These are phyloP conservation scores for Odobenus rosmarus DNA, from an alignment of 2,113 vertebrate genomes.

Conservation along the genomic window DNA sequence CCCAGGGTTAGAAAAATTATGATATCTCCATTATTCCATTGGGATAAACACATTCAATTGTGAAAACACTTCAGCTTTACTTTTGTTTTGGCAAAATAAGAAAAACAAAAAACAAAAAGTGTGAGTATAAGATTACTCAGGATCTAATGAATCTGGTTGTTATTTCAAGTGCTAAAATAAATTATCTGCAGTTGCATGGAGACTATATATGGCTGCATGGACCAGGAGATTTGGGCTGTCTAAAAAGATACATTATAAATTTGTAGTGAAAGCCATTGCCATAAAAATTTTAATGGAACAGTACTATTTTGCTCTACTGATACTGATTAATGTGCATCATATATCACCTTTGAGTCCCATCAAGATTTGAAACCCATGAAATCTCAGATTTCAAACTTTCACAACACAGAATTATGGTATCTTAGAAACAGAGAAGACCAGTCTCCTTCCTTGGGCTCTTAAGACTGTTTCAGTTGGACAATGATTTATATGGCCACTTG, in stretches of 20 bases:
- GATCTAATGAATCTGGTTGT: neutral
- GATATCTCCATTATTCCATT: neutral
- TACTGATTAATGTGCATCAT: neutral
- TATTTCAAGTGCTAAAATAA: neutral
- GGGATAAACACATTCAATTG: neutral
- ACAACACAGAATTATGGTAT: neutral
- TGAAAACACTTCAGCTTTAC: neutral
- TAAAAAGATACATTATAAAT: neutral
- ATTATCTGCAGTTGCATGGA: neutral
- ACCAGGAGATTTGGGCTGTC: neutral
- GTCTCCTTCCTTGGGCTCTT: neutral
- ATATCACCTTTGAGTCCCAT: neutral
- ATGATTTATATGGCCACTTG: neutral
- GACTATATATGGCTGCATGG: neutral
- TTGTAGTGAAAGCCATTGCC: neutral
- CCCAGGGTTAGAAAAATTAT: neutral
- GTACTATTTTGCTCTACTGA: neutral
- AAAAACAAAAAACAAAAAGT: neutral
- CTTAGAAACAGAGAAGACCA: neutral
- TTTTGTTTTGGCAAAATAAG: neutral
- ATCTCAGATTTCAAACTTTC: constrained; percentile 14
- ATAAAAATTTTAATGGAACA: neutral
- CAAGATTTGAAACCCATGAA: constrained; percentile 22
- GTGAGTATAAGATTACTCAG: neutral
- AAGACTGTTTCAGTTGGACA: neutral